phyloP scores from a whole-genome alignment of 2,113 vertebrate genomes.

The Galeopterus variegatus region DNA sequence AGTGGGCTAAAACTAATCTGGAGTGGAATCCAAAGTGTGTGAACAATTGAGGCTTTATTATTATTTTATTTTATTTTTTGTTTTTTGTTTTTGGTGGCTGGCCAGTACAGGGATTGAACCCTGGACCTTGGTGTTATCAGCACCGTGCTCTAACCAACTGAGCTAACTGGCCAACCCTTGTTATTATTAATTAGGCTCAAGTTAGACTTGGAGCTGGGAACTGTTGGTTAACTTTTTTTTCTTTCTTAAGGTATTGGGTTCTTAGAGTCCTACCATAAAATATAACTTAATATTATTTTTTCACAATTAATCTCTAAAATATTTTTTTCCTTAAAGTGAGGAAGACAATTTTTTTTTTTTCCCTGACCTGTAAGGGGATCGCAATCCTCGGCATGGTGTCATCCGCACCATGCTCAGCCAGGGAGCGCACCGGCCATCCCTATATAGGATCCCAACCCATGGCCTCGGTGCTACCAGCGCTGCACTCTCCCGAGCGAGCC shows the following conservation, averaged over 20 bases:
- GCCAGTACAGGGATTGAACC: too few species aligned
- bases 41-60: neutral
- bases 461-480: too few species aligned
- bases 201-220: slow-evolving; percentile 23
- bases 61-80: neutral
- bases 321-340: slow-evolving; percentile 35
- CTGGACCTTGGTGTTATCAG: too few species aligned
- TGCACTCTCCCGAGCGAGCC: too few species aligned
- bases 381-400: too few species aligned
- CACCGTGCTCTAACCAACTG: too few species aligned
- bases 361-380: too few species aligned
- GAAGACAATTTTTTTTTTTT: neutral
- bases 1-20: neutral
- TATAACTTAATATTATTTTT: neutral
- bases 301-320: slow-evolving; percentile 12
- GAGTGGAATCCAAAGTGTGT: neutral
- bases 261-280: neutral
- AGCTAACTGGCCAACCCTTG: neutral
- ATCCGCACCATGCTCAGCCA: too few species aligned
- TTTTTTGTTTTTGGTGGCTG: too few species aligned
- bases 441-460: too few species aligned
- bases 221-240: neutral
- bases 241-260: slow-evolving; percentile 43
- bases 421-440: too few species aligned
- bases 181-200: slow-evolving; percentile 53